phyloP scores from a whole-genome alignment of 64 coral and sea anemone genomes.

The Cladopsammia gracilis region DNA sequence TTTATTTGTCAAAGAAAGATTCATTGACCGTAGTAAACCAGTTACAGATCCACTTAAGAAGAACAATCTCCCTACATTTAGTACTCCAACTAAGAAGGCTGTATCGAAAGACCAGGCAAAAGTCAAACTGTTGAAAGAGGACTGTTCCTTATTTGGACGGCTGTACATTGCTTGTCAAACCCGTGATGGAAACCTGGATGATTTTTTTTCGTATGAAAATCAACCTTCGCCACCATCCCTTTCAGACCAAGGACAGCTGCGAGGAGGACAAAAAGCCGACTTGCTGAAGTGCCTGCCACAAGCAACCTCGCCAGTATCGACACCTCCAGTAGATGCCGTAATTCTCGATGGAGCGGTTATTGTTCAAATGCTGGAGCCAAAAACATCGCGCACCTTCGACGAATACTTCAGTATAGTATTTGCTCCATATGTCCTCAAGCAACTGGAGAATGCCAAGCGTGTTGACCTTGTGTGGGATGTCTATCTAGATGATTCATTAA shows the following conservation, averaged over 20 bases:
- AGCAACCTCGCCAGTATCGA: conserved; percentile 25
- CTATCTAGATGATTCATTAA: conserved; percentile 26
- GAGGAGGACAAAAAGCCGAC: conserved; percentile 66
- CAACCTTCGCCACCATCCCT: conserved; percentile 59
- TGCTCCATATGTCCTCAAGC: conserved; percentile 40
- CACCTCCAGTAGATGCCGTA: conserved; percentile 55
- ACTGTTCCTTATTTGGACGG: conserved; percentile 31
- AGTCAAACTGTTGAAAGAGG: conserved; percentile 46
- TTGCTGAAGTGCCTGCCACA: conserved; percentile 66
- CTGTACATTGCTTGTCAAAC: conserved; percentile 59
- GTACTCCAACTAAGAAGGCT: conserved; percentile 33
- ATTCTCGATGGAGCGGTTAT: conserved; percentile 50
- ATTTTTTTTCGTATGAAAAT: conserved; percentile 51
- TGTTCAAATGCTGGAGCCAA: conserved; percentile 64
- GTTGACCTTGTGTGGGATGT: conserved; percentile 63
- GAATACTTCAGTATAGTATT: conserved; percentile 34
- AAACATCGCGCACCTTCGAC: conserved; percentile 36
- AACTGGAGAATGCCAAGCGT: conserved; percentile 21
- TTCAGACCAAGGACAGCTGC: conserved; percentile 40
- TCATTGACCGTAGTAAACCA: conserved; percentile 26
- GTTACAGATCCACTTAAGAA: conserved; percentile 7
- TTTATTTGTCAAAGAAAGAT: conserved; percentile 23
- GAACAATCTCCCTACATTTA: not conserved
- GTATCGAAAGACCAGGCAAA: conserved; percentile 38
- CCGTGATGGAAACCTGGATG: conserved; percentile 28